A percentile compares a stretch with the other conserved stretches of the same genome.
These are phyloP conservation scores for Taphrorychus bicolor DNA, from an alignment of 2,888 invertebrate genomes.

Conservation along the genomic window DNA sequence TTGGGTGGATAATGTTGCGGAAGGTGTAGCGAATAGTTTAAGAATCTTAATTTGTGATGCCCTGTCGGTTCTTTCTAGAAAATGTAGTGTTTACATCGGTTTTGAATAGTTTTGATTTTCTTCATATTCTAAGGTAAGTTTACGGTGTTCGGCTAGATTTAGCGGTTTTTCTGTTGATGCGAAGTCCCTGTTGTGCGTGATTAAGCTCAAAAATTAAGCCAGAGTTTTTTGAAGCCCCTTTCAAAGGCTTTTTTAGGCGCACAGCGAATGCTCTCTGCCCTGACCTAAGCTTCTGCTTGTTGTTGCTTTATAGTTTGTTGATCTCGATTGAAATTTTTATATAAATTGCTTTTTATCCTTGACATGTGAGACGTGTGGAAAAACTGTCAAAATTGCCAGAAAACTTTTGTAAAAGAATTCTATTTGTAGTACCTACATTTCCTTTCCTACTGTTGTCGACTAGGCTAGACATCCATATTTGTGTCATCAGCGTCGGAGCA, in stretches of 20 bases:
- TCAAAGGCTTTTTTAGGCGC: neutral
- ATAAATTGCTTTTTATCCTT: neutral
- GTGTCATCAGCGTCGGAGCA: conserved; percentile 12
- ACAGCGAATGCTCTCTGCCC: conserved; percentile 14
- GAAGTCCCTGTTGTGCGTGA: neutral
- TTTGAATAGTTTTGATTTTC: conserved; percentile 69
- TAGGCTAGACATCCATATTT: conserved; percentile 22
- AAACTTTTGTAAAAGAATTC: neutral
- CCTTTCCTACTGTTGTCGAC: neutral
- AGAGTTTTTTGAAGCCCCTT: neutral
- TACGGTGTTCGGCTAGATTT: neutral
- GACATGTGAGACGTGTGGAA: neutral
- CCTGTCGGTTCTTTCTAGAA: conserved; percentile 58
- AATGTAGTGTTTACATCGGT: conserved; percentile 81
- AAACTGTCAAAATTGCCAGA: conserved; percentile 14
- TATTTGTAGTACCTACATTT: neutral
- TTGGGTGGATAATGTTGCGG: conserved; percentile 57
- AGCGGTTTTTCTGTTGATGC: neutral
- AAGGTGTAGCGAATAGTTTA: conserved; percentile 59
- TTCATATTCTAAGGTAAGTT: conserved; percentile 67
- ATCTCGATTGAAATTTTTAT: conserved; percentile 9
- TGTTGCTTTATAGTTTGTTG: conserved; percentile 34
- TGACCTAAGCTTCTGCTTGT: conserved; percentile 36
- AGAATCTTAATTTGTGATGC: conserved; percentile 58
- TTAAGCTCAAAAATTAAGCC: neutral